phyloP scores from a whole-genome alignment of 2,113 vertebrate genomes.

The Tautogolabrus adspersus region DNA sequence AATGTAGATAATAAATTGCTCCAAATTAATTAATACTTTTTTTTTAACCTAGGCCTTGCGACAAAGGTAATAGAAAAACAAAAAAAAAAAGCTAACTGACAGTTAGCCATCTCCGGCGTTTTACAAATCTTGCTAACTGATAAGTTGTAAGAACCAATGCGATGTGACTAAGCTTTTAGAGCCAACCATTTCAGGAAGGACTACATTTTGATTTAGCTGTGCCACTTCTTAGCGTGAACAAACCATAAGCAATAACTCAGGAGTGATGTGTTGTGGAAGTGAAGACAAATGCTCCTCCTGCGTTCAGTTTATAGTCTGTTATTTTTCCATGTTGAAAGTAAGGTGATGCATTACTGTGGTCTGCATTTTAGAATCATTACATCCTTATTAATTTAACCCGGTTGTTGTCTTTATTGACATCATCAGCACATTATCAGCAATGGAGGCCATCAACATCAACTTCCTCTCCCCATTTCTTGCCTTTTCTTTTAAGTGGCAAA shows the following conservation, averaged over 20 bases:
- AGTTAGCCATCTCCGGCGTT: too few species aligned
- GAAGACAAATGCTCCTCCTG: not conserved
- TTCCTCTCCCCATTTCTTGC: constrained; percentile 43
- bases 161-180: not conserved
- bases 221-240: not conserved
- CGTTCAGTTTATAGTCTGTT: not conserved
- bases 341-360: not conserved
- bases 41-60: too few species aligned
- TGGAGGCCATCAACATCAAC: constrained; percentile 4
- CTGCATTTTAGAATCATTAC: constrained; percentile 31
- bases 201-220: not conserved
- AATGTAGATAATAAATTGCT: too few species aligned
- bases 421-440: constrained; percentile 35
- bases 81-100: too few species aligned
- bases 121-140: too few species aligned
- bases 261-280: not conserved
- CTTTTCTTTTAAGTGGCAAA: constrained; percentile 58
- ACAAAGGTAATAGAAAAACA: too few species aligned
- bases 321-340: constrained; percentile 2
- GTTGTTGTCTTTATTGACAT: constrained; percentile 14
- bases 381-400: constrained; percentile 27
- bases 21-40: too few species aligned
- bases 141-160: too few species aligned
- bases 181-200: too few species aligned
- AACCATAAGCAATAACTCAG: not conserved